phyloP scores from a whole-genome alignment of 2,888 invertebrate species.

The Macaria notata region DNA sequence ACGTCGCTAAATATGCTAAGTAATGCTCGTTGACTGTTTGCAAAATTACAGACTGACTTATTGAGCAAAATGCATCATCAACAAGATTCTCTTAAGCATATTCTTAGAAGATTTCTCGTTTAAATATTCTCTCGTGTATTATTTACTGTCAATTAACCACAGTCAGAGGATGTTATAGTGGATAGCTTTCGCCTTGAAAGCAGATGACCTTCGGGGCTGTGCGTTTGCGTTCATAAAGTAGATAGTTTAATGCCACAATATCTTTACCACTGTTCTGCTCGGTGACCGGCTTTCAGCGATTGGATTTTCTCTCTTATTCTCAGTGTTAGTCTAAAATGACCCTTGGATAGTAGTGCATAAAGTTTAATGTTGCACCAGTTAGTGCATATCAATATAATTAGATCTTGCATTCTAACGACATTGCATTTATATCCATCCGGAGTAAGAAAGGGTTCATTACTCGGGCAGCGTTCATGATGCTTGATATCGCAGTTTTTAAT shows the following conservation, averaged over 20 bases:
- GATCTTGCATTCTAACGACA: constrained; percentile 46
- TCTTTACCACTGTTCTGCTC: constrained; percentile 26
- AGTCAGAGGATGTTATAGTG: too few relatives aligned
- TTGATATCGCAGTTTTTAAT: too few relatives aligned
- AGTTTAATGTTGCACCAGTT: background rate
- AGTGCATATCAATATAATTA: constrained; percentile 11
- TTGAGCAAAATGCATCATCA: too few relatives aligned
- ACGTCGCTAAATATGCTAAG: too few relatives aligned
- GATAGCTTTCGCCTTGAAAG: constrained; percentile 4
- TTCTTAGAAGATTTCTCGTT: too few relatives aligned
- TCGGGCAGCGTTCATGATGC: background rate
- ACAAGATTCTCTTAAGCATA: too few relatives aligned
- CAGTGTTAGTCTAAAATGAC: background rate
- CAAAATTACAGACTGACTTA: too few relatives aligned
- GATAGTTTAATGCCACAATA: constrained; percentile 19
- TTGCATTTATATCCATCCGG: constrained; percentile 48
- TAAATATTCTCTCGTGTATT: background rate
- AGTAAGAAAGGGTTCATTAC: constrained; percentile 16
- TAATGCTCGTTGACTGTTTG: too few relatives aligned
- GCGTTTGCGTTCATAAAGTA: constrained; percentile 15
- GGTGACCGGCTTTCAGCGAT: constrained; percentile 38
- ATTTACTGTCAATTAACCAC: constrained; percentile 11
- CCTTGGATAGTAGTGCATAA: constrained; percentile 3
- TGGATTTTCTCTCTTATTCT: constrained; percentile 30
- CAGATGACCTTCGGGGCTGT: constrained; percentile 10